A percentile compares a stretch with the other conserved stretches of the same genome.
Conservation (phyloP, 2,888 invertebrate species). For the Tricholauxania praeusta region DNA sequence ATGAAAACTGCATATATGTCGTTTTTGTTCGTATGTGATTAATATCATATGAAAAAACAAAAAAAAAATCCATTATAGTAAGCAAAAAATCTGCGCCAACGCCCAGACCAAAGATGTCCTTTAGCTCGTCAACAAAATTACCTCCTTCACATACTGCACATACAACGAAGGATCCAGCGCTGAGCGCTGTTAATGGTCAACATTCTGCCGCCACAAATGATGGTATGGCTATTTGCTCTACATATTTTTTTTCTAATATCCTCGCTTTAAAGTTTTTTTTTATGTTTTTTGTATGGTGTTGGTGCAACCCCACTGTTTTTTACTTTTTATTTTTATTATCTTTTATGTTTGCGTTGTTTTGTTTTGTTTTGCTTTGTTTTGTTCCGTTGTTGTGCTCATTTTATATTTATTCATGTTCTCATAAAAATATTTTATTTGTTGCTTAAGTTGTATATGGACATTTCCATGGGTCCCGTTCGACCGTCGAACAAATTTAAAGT, state of each 20-base stretch:
- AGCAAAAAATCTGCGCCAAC: constrained; percentile 1
- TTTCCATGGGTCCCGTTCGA: too few species aligned
- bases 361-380: not conserved
- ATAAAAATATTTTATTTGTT: too few species aligned
- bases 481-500: too few species aligned
- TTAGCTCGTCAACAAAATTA: not conserved
- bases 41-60: not conserved
- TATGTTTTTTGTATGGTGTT: not conserved
- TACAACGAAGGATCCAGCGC: not conserved
- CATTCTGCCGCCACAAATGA: not conserved
- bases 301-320: not conserved
- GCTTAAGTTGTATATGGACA: too few species aligned
- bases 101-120: constrained; percentile 1
- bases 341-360: not conserved
- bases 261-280: too few species aligned
- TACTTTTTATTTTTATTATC: not conserved
- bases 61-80: not conserved
- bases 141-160: not conserved
- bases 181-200: not conserved
- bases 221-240: constrained; percentile 11
- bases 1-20: not conserved
- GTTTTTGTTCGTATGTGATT: not conserved
- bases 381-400: not conserved
- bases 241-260: too few species aligned
- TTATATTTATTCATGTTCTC: not conserved